phyloP scores from a whole-genome alignment of 2,888 invertebrate genomes.

The Lacanobia oleracea region DNA sequence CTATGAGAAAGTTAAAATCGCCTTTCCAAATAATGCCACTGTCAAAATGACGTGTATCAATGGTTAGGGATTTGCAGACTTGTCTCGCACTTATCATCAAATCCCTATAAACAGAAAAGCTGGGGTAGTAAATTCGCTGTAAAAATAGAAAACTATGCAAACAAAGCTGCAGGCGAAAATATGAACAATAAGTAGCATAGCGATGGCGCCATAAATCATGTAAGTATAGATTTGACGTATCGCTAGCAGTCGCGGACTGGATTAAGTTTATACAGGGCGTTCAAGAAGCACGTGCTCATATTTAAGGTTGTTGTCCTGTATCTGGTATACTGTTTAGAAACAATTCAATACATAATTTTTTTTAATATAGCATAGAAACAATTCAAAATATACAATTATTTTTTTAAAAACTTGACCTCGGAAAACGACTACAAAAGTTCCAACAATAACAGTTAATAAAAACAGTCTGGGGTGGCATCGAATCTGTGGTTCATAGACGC shows the following conservation, averaged over 20 bases:
- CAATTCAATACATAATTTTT: too few relatives aligned
- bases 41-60: background rate
- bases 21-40: too few relatives aligned
- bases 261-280: slow-evolving; percentile 18
- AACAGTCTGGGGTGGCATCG: too few relatives aligned
- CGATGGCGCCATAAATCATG: slow-evolving; percentile 45
- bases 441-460: too few relatives aligned
- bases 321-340: too few relatives aligned
- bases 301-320: too few relatives aligned
- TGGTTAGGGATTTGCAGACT: background rate
- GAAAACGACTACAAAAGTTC: too few relatives aligned
- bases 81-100: background rate
- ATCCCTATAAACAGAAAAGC: background rate
- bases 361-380: too few relatives aligned
- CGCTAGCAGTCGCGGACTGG: slow-evolving; percentile 24
- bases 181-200: slow-evolving; percentile 22
- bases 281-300: too few relatives aligned
- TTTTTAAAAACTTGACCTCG: too few relatives aligned
- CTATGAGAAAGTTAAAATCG: background rate
- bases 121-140: background rate
- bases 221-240: slow-evolving; percentile 40
- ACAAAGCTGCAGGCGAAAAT: slow-evolving; percentile 15
- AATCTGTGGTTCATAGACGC: too few relatives aligned
- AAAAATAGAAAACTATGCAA: slow-evolving; percentile 3
- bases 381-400: too few relatives aligned